Base-by-base conservation (phyloP, 2,113 vertebrate species). In the Datnioides undecimradiatus region DNA sequence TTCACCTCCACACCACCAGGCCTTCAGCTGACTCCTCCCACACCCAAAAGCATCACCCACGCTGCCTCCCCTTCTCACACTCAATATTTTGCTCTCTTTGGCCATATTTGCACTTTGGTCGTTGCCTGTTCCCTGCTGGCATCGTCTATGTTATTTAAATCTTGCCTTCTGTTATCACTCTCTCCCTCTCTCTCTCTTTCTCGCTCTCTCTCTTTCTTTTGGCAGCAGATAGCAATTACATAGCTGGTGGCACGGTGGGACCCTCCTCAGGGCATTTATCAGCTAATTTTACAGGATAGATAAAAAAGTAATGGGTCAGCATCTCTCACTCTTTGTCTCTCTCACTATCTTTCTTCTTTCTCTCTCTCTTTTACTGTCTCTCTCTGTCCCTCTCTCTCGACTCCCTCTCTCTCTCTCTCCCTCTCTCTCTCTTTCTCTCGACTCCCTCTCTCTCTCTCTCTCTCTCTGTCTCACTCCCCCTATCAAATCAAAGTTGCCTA, bases 221-320 rank as follows among this genome's bases (percentile, higher is more conserved):
- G 83, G 87, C 88, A 91, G 71, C 70, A 84, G 63, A 77, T 36
- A 73, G 87, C 81, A 85, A 87, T 88, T 83, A 90, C 67, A 69
- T 70, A 41, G 36, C 48, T 81, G 66, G 71, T 80, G 64, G 65
- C 72, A 73, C 59, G 71, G 70, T 68, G 63, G 76, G 79, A 78
- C 46, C 68, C 54, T 88, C 71, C 75, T 77, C 55, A 11, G 83
- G 73, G 67, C 71, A 70, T 80, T 85, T 80, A 87, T 92, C 88
- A 91, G 84, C 86, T 88, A 87, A 86, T 85, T 92, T 84, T 87
- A 76, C 76, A 70, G 58, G 46, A 84, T 34, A 55, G 76, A 86
- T 29, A 60, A 64, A 75, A 84, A 86, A 73, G 58, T 78, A 76
- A 83, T 75, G 79, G 52, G 31, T 85, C 79, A 92, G 84, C 79